These are phyloP conservation scores for Drosophila funebris DNA, from an alignment of 1,140 invertebrate genomes.

Conservation along the genomic window DNA sequence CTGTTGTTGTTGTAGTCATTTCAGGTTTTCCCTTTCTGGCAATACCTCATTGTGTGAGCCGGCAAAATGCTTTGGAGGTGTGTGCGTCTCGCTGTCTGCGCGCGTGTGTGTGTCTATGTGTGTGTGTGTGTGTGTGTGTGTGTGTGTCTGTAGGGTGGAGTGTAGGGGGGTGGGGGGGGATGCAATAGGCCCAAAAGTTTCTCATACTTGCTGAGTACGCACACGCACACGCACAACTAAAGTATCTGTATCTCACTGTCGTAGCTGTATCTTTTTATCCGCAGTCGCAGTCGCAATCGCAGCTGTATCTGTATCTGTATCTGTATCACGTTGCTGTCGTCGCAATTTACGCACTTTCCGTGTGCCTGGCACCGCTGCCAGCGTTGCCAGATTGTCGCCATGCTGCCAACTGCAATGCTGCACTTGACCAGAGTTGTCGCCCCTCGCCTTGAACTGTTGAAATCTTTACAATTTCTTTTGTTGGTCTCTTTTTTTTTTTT, in stretches of 20 bases:
- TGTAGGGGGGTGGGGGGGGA: not conserved
- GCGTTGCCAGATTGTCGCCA: not conserved
- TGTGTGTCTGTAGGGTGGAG: not conserved
- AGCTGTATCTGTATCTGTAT: constrained; percentile 19
- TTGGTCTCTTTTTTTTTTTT: not conserved
- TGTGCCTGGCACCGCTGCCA: no score
- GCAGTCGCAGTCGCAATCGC: not conserved
- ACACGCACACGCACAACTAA: constrained; percentile 20
- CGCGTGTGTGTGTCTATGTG: not conserved
- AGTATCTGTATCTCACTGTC: constrained; percentile 26
- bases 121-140: not conserved
- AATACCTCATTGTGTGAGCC: constrained; percentile 52
- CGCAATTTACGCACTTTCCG: constrained; percentile 49
- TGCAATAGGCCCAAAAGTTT: constrained; percentile 18
- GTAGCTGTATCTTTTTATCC: constrained; percentile 24
- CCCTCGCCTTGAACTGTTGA: not conserved
- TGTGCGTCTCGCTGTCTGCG: not conserved
- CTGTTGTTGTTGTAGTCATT: constrained; percentile 55
- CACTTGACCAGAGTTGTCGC: not conserved
- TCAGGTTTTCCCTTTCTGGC: constrained; percentile 81
- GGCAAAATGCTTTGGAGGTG: constrained; percentile 30
- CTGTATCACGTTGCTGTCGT: constrained; percentile 16
- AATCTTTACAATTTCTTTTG: not conserved
- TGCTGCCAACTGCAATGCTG: not conserved
- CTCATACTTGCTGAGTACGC: constrained; percentile 41